Percentiles rank a stretch among this genome's conserved stretches.
Conservation (phyloP, 2,888 invertebrate genomes). For the Noctua pronuba region DNA sequence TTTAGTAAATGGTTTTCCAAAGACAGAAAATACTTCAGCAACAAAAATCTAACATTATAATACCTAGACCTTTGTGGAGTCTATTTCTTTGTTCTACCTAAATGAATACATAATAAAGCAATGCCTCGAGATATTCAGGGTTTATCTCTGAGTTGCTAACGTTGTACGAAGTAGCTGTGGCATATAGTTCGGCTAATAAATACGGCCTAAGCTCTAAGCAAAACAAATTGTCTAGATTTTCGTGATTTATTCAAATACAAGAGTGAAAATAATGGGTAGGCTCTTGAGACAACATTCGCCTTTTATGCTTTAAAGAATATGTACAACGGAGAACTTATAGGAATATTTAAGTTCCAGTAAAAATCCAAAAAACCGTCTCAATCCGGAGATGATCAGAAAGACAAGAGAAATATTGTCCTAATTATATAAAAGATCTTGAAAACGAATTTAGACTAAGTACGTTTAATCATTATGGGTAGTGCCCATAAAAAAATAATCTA, state of each 20-base stretch:
- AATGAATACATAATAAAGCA: slow-evolving; percentile 6
- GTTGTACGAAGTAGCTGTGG: slow-evolving; percentile 9
- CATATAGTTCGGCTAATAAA: slow-evolving; percentile 17
- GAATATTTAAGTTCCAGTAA: no score
- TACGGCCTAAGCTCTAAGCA: slow-evolving; percentile 7
- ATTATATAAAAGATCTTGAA: not conserved
- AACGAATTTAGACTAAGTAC: not conserved
- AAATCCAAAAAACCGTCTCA: no score
- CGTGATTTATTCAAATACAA: not conserved
- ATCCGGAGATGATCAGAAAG: not conserved
- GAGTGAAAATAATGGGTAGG: slow-evolving; percentile 9
- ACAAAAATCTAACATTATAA: slow-evolving; percentile 3
- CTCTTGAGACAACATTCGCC: not conserved
- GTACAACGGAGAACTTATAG: no score
- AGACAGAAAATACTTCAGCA: not conserved
- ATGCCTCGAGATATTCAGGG: not conserved
- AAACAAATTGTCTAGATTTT: slow-evolving; percentile 30
- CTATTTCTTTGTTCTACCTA: not conserved
- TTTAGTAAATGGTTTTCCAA: not conserved
- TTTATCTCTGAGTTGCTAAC: slow-evolving; percentile 12
- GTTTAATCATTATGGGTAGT: not conserved
- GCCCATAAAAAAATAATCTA: slow-evolving; percentile 1
- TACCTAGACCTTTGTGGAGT: not conserved
- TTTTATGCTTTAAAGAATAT: not conserved
- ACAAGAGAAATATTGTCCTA: not conserved